phyloP scores from a whole-genome alignment of 2,888 invertebrate genomes.

The Phengaris arion region DNA sequence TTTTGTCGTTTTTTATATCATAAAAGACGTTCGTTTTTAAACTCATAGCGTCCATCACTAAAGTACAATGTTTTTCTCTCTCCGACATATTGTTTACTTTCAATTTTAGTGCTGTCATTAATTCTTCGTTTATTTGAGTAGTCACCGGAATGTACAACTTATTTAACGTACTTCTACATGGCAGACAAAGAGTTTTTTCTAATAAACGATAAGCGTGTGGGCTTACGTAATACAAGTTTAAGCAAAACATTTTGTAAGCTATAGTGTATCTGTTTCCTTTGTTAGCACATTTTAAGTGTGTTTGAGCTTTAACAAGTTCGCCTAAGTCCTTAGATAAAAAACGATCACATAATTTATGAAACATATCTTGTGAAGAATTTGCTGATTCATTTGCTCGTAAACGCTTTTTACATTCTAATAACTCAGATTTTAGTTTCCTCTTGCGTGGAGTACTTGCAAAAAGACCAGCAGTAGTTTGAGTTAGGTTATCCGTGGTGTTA shows the following conservation, averaged over 20 bases:
- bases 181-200: slow-evolving; percentile 35
- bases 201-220: slow-evolving; percentile 38
- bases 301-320: slow-evolving; percentile 39
- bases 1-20: slow-evolving; percentile 37
- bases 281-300: slow-evolving; percentile 32
- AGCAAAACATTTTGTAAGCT: slow-evolving; percentile 38
- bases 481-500: slow-evolving; percentile 34
- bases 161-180: slow-evolving; percentile 35
- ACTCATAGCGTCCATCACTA: slow-evolving; percentile 36
- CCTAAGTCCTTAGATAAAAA: slow-evolving; percentile 37
- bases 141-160: slow-evolving; percentile 36
- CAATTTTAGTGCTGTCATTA: slow-evolving; percentile 35
- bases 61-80: slow-evolving; percentile 39
- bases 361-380: slow-evolving; percentile 35
- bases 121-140: slow-evolving; percentile 35
- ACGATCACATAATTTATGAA: slow-evolving; percentile 38
- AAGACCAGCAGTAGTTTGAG: slow-evolving; percentile 36
- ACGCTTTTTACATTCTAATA: slow-evolving; percentile 34
- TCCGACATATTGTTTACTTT: slow-evolving; percentile 39
- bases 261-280: slow-evolving; percentile 35
- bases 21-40: slow-evolving; percentile 39
- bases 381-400: slow-evolving; percentile 30
- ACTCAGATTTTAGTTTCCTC: slow-evolving; percentile 38
- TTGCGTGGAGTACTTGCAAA: slow-evolving; percentile 37
- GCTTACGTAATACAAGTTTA: slow-evolving; percentile 37